phyloP scores from a whole-genome alignment of 2,888 invertebrate species.

The Azorinus chamasolen region DNA sequence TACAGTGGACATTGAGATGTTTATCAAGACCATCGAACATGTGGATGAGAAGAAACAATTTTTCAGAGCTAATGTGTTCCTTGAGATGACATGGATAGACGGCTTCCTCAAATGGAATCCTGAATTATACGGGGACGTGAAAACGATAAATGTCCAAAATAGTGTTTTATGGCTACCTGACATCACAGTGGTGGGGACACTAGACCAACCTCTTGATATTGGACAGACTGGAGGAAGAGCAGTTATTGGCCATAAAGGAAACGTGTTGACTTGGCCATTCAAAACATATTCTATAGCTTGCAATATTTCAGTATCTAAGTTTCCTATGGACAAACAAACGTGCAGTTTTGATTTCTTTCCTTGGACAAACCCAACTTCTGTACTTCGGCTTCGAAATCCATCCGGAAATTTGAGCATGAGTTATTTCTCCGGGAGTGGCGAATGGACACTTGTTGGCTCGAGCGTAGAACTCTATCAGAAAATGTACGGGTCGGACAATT shows the following conservation, averaged over 20 bases:
- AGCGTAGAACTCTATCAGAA: neutral
- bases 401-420: constrained; percentile 4
- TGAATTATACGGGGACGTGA: constrained; percentile 30
- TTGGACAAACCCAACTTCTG: constrained; percentile 48
- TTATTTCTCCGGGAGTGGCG: constrained; percentile 38
- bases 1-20: constrained; percentile 45
- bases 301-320: constrained; percentile 46
- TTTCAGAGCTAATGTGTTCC: constrained; percentile 44
- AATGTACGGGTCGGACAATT: constrained; percentile 20
- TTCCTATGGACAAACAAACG: constrained; percentile 66
- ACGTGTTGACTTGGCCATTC: constrained; percentile 58
- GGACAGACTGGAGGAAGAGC: constrained; percentile 53
- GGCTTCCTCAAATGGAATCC: constrained; percentile 48
- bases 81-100: constrained; percentile 62
- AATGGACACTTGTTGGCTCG: constrained; percentile 30
- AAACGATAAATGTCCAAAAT: constrained; percentile 52
- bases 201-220: constrained; percentile 53
- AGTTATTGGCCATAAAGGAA: constrained; percentile 39
- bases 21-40: constrained; percentile 56
- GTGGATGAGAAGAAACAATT: constrained; percentile 61
- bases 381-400: constrained; percentile 24
- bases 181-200: constrained; percentile 39
- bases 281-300: constrained; percentile 43
- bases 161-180: constrained; percentile 59
- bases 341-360: constrained; percentile 64